Percentiles rank a stretch among this genome's conserved stretches.
Evolutionary conservation across 2,888 invertebrate genomes (phyloP).

Genomic region (Taphrorychus bicolor): DNA sequence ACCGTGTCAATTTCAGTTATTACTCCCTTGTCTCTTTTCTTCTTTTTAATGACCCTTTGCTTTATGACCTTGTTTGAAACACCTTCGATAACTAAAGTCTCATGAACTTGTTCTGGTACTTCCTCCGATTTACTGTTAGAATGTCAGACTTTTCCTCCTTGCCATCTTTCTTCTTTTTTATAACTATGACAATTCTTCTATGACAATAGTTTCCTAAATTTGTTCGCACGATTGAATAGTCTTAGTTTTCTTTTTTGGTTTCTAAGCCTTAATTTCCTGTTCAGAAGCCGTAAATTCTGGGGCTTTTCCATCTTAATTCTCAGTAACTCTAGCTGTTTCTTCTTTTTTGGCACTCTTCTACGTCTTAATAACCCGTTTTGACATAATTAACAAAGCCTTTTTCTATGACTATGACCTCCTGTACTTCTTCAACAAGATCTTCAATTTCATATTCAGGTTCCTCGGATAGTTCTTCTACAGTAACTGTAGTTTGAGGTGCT

Average conservation of each 20-base stretch:
- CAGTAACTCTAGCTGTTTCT: slow-evolving; percentile 60
- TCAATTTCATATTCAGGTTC: slow-evolving; percentile 39
- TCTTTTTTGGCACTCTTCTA: slow-evolving; percentile 52
- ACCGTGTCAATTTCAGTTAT: slow-evolving; percentile 53
- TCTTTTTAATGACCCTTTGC: slow-evolving; percentile 54
- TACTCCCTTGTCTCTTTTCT: slow-evolving; percentile 48
- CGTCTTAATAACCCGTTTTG: slow-evolving; percentile 52
- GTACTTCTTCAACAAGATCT: slow-evolving; percentile 50
- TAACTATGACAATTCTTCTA: slow-evolving; percentile 54
- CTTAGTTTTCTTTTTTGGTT: no score
- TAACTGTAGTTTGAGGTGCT: slow-evolving; percentile 60
- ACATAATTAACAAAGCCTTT: slow-evolving; percentile 44
- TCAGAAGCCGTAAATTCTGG: slow-evolving; percentile 56
- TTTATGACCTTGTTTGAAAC: slow-evolving; percentile 49
- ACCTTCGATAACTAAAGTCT: no score
- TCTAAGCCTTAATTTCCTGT: slow-evolving; percentile 40
- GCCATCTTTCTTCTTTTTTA: no score
- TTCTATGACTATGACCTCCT: slow-evolving; percentile 45
- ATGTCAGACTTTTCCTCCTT: no score
- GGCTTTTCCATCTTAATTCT: slow-evolving; percentile 55
- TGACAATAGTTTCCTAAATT: no score
- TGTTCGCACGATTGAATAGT: no score
- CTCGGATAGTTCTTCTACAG: slow-evolving; percentile 53
- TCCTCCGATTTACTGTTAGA: no score
- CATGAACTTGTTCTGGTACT: no score